Percentiles rank a stretch among this genome's conserved stretches.
Evolutionary conservation across 2,797 vertebrate species (phyloP).

Genomic region (Ctenosaura bakeri): DNA sequence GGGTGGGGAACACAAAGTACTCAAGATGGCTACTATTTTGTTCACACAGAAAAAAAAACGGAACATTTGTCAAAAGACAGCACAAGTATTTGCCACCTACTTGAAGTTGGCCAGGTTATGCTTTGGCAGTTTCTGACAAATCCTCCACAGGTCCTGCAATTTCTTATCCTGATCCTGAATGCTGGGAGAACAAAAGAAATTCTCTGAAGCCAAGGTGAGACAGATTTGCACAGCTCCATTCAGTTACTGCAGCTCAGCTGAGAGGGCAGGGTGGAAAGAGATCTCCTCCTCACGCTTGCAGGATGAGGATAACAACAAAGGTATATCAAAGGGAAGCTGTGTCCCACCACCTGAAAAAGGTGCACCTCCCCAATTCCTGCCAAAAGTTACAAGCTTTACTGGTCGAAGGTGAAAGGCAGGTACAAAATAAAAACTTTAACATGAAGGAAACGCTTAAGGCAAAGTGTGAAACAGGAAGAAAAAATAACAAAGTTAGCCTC

Average conservation of each 20-base stretch:
- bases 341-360: not conserved
- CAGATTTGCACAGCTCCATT: not conserved
- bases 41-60: not conserved
- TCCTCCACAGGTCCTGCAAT: constrained; percentile 94
- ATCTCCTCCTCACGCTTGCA: not conserved
- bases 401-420: not conserved
- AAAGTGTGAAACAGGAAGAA: not conserved
- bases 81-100: constrained; percentile 71
- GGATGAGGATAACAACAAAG: not conserved
- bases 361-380: not conserved
- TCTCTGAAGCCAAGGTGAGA: too few species aligned
- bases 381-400: not conserved
- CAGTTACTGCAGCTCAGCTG: not conserved
- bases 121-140: constrained; percentile 95
- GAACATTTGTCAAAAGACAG: not conserved
- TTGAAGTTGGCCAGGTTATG: constrained; percentile 94
- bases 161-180: constrained; percentile 95
- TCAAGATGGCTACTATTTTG: not conserved
- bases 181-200: constrained; percentile 74
- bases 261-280: not conserved
- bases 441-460: not conserved
- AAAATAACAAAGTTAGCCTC: not conserved
- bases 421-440: not conserved
- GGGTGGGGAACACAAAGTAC: not conserved
- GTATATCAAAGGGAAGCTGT: fast-evolving